Evolutionary conservation across 2,888 invertebrate genomes (phyloP).

Genomic region (Clanis bilineata): DNA sequence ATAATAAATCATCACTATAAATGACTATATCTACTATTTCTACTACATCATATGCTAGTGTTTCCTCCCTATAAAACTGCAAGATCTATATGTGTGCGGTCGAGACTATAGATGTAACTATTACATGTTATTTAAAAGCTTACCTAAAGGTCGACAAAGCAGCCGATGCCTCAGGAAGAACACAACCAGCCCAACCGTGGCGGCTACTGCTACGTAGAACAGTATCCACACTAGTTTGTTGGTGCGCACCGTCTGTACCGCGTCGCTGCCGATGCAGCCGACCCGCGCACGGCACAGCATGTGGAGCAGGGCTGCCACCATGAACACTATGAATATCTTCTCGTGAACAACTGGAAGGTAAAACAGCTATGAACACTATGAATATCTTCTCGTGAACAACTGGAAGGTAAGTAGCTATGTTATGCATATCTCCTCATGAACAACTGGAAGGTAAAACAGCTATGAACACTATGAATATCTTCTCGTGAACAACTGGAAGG

Average conservation of each 20-base stretch:
- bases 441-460: conserved; percentile 82
- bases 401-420: conserved; percentile 65
- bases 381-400: conserved; percentile 94
- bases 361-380: conserved; percentile 11
- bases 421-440: conserved; percentile 91
- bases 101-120: too few species aligned
- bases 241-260: conserved; percentile 80
- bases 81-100: too few species aligned
- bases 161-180: conserved; percentile 95
- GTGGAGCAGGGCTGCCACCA: conserved; percentile 91
- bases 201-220: conserved; percentile 88
- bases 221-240: conserved; percentile 87
- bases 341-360: conserved; percentile 90
- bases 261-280: conserved; percentile 64
- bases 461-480: conserved; percentile 79
- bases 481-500: conserved; percentile 92
- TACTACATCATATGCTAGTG: too few species aligned
- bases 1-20: too few species aligned
- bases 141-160: conserved; percentile 94
- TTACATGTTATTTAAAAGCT: conserved; percentile 52
- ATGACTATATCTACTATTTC: too few species aligned
- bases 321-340: conserved; percentile 95
- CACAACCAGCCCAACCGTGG: conserved; percentile 91
- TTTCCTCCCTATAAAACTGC: too few species aligned
- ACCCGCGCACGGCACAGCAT: conserved; percentile 84